Conservation (phyloP, 2,113 vertebrate species). For the Spermophilus dauricus region DNA sequence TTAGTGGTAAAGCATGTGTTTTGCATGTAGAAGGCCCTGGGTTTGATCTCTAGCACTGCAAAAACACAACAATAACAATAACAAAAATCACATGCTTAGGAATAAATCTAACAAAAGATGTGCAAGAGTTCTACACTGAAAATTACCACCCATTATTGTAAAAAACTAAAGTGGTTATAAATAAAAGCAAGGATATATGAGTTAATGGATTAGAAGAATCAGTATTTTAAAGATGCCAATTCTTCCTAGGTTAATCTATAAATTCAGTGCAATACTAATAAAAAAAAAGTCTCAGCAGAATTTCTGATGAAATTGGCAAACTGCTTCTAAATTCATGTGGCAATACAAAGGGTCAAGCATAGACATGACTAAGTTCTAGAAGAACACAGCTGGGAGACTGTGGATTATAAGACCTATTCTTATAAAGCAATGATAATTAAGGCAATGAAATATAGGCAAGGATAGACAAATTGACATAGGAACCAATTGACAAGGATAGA, state of each 20-base stretch:
- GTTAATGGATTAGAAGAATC: not conserved
- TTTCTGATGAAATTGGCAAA: not conserved
- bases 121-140: not conserved
- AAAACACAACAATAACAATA: not conserved
- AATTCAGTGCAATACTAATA: not conserved
- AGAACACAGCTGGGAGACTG: not conserved
- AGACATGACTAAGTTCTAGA: not conserved
- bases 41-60: not conserved
- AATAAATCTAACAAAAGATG: not conserved
- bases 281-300: not conserved
- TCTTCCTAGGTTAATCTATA: not conserved
- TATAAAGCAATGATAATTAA: not conserved
- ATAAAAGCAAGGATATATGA: not conserved
- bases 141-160: not conserved
- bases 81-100: not conserved
- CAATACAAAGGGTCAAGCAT: not conserved
- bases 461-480: not conserved
- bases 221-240: not conserved
- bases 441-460: not conserved
- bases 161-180: not conserved
- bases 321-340: conserved; percentile 13
- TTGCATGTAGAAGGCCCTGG: not conserved
- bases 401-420: not conserved
- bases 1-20: not conserved
- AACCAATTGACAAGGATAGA: not conserved